Evolutionary conservation across 2,797 vertebrate genomes (phyloP).

Genomic region (Sciaenops ocellatus): DNA sequence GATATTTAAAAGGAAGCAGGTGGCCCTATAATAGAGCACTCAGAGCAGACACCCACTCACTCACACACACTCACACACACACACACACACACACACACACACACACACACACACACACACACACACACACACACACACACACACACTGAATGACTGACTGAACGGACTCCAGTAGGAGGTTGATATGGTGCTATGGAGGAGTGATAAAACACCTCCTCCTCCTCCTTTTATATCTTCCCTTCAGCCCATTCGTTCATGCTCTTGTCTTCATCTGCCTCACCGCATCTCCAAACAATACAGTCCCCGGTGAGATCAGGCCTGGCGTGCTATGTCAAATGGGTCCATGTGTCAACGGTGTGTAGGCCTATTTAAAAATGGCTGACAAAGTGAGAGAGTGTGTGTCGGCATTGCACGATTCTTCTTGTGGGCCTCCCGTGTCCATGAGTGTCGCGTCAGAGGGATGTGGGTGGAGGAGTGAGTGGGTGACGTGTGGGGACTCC

Average conservation of each 20-base stretch:
- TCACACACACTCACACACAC: background rate
- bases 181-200: conserved; percentile 39
- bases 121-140: background rate
- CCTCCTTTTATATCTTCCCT: conserved; percentile 26
- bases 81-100: background rate
- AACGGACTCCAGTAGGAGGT: conserved; percentile 33
- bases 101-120: conserved; percentile 9
- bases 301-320: conserved; percentile 40
- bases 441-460: background rate
- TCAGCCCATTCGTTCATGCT: conserved; percentile 3
- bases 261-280: conserved; percentile 41
- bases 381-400: background rate
- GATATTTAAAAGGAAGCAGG: conserved; percentile 78
- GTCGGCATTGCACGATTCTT: background rate
- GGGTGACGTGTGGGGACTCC: conserved; percentile 44
- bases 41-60: conserved; percentile 21
- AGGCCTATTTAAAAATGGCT: conserved; percentile 2
- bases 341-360: background rate
- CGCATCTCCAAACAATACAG: conserved; percentile 19
- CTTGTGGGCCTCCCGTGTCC: background rate
- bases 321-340: conserved; percentile 4
- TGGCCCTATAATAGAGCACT: conserved; percentile 65
- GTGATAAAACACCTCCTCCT: conserved; percentile 60
- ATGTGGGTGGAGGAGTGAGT: background rate
- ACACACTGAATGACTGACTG: conserved; percentile 13